phyloP scores from a whole-genome alignment of 2,113 vertebrate species.

The Ramphastos sulfuratus region DNA sequence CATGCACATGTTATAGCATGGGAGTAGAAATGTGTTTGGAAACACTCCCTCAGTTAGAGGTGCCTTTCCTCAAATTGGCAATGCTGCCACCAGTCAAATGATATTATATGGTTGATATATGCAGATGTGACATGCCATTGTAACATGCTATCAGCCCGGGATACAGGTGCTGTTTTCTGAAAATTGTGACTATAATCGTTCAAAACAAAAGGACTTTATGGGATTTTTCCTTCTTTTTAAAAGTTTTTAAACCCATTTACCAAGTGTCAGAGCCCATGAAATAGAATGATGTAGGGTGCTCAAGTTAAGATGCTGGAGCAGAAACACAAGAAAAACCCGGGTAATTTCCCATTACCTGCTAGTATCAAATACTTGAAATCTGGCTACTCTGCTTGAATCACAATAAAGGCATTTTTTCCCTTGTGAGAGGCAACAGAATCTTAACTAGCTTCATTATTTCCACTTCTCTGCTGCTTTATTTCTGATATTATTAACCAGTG shows the following conservation, averaged over 20 bases:
- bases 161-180: slow-evolving; percentile 7
- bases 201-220: slow-evolving; percentile 37
- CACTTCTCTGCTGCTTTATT: neutral
- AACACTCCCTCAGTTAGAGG: neutral
- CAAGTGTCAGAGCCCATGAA: slow-evolving; percentile 50
- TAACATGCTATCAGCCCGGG: neutral
- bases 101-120: slow-evolving; percentile 29
- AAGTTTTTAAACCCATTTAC: slow-evolving; percentile 59
- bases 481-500: slow-evolving; percentile 23
- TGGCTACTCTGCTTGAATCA: slow-evolving; percentile 51
- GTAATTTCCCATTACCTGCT: slow-evolving; percentile 65
- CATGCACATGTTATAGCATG: fast-evolving
- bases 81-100: neutral
- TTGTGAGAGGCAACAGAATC: slow-evolving; percentile 32
- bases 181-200: slow-evolving; percentile 29
- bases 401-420: slow-evolving; percentile 50
- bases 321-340: slow-evolving; percentile 49
- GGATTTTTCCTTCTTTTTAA: neutral
- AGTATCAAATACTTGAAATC: slow-evolving; percentile 59
- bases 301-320: slow-evolving; percentile 50
- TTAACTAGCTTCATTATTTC: slow-evolving; percentile 43
- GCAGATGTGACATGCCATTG: slow-evolving; percentile 37
- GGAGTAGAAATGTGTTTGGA: neutral
- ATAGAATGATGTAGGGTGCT: slow-evolving; percentile 44
- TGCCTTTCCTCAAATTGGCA: neutral